Evolutionary conservation across 2,113 vertebrate species (phyloP), one percentile per base, ranked within the genome.

Genomic region (Macrotis lagotis): DNA sequence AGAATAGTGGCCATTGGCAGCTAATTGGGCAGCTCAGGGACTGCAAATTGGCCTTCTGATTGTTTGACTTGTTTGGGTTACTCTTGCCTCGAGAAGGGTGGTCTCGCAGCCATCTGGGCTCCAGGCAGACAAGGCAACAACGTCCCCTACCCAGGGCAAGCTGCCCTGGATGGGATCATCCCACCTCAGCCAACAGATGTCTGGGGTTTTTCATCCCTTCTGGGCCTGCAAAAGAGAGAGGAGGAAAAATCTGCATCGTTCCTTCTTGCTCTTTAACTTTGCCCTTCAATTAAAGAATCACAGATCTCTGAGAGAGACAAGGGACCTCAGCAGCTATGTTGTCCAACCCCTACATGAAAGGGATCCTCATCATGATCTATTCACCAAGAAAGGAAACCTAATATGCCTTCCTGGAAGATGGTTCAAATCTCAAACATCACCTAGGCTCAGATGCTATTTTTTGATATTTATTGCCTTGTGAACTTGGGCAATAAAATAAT

Each of bases 171-270:
- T n/a, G 0, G 24, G 25, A n/a, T 47, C n/a, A 11, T 49, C 12
- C 28, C 9, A 44, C 48, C 47, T 55, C 83, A 1, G 7, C 48
- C 51, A 14, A 52, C 51, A 25, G 48, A 49, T 8, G 49, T 48
- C 9, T 2, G 25, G 0, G 0, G 14, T 0, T 0, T 26, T 0
- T 0, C 0, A 22, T 1, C 5, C 8, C 3, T 0, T 10, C 83
- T 12, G 37, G 0, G 25, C 88, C 11, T 3, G 0, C 91, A 3
- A 6, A 37, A 3, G 0, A 25, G 26, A 48, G 25, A 55, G 19
- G 48, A 89, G 47, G 0, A n/a, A 2, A 26, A 25, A 25, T n/a
- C 48, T 6, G 10, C 9, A 0, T 3, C 3, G 11, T 48, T 25
- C 6, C 51, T 9, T 31, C 89, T 47, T 10, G 2, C 9, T 44